These are phyloP conservation scores for Calephelis virginiensis DNA, from an alignment of 1,140 invertebrate genomes.

Conservation along the genomic window DNA sequence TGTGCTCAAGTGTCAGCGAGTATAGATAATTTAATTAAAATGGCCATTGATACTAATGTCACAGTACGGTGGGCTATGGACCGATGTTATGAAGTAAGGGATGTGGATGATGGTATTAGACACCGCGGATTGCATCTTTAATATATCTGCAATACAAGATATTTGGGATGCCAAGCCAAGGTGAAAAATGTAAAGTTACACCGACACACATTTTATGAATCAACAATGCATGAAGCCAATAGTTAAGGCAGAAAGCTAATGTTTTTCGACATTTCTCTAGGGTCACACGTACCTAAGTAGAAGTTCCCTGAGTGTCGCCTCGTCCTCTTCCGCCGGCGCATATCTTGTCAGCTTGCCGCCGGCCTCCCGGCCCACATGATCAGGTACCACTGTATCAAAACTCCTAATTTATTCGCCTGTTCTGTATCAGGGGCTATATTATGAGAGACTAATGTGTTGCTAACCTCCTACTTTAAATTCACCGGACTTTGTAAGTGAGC, in stretches of 20 bases:
- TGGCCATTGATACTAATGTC: conserved; percentile 65
- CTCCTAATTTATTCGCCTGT: conserved; percentile 52
- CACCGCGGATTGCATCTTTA: conserved; percentile 50
- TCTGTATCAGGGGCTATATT: too few relatives aligned
- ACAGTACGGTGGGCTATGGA: conserved; percentile 55
- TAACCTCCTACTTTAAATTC: too few relatives aligned
- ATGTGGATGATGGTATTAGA: conserved; percentile 49
- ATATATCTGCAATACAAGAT: conserved; percentile 72
- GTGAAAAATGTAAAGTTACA: conserved; percentile 67
- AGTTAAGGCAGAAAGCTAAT: conserved; percentile 68
- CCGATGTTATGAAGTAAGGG: conserved; percentile 57
- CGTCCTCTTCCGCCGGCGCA: conserved; percentile 86
- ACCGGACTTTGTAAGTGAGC: too few relatives aligned
- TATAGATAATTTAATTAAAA: conserved; percentile 25
- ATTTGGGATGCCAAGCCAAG: conserved; percentile 69
- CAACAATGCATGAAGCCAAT: conserved; percentile 66
- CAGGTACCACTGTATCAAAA: conserved; percentile 76
- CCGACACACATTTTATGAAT: conserved; percentile 61
- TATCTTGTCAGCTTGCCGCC: conserved; percentile 79
- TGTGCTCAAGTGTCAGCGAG: conserved; percentile 33
- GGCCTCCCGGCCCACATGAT: conserved; percentile 77
- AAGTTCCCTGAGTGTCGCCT: conserved; percentile 91
- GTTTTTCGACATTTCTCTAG: conserved; percentile 54
- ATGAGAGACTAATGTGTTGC: too few relatives aligned
- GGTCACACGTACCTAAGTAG: conserved; percentile 87